phyloP scores from a whole-genome alignment of 2,113 vertebrate genomes.

The Cololabis saira region DNA sequence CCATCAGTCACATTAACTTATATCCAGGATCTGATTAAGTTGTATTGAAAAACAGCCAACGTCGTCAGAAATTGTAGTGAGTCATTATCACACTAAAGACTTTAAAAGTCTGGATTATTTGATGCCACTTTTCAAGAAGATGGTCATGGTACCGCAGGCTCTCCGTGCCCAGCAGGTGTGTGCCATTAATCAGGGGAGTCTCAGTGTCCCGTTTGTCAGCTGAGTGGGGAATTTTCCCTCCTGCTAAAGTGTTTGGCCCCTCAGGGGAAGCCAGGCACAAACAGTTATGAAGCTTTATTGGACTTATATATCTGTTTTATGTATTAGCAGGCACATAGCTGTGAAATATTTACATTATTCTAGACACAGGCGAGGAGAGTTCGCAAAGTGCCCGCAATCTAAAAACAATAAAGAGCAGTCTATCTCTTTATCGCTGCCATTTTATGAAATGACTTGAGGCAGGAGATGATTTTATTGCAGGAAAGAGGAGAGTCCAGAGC shows the following conservation, averaged over 20 bases:
- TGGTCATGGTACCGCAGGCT: constrained; percentile 17
- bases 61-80: constrained; percentile 7
- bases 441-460: constrained; percentile 84
- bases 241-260: constrained; percentile 74
- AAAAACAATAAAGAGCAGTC: constrained; percentile 85
- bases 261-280: constrained; percentile 72
- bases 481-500: constrained; percentile 73
- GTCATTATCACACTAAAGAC: not conserved
- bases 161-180: constrained; percentile 41
- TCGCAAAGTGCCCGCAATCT: constrained; percentile 82
- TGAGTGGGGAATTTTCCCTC: constrained; percentile 70
- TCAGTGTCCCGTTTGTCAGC: constrained; percentile 60
- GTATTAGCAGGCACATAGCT: constrained; percentile 78
- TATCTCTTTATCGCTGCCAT: constrained; percentile 84
- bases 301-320: constrained; percentile 85
- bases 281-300: constrained; percentile 83
- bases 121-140: constrained; percentile 23
- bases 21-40: constrained; percentile 1
- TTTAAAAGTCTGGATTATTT: constrained; percentile 27
- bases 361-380: constrained; percentile 76
- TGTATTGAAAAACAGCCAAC: constrained; percentile 6
- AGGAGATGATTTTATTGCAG: constrained; percentile 83
- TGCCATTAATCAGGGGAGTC: constrained; percentile 67
- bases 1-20: not conserved
- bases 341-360: constrained; percentile 85